phyloP scores from a whole-genome alignment of 2,888 invertebrate genomes.

The Nezara viridula region DNA sequence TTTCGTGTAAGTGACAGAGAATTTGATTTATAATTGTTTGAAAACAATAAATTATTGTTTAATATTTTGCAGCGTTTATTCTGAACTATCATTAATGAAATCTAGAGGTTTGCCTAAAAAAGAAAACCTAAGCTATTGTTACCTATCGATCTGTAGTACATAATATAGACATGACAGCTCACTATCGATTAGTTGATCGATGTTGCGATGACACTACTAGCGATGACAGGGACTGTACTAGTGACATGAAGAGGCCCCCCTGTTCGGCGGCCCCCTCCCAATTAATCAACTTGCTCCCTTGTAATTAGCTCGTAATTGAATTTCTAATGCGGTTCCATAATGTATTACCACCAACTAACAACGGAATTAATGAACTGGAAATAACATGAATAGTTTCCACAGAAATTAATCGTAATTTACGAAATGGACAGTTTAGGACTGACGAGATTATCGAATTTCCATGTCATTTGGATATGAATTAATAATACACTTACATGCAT shows the following conservation, averaged over 20 bases:
- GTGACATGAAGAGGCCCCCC: not conserved
- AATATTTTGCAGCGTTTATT: no score
- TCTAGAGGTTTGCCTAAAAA: no score
- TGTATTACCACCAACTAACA: not conserved
- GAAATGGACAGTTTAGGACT: not conserved
- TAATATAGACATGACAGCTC: no score
- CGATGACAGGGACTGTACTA: not conserved
- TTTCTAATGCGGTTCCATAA: slow-evolving; percentile 1
- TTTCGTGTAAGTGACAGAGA: no score
- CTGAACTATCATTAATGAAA: no score
- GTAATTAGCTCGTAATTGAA: slow-evolving; percentile 17
- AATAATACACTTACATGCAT: no score
- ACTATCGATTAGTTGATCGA: no score
- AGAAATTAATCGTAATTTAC: not conserved
- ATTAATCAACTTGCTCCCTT: not conserved
- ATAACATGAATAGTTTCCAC: not conserved
- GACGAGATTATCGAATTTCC: not conserved
- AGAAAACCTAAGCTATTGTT: no score
- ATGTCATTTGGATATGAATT: no score
- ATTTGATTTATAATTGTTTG: no score
- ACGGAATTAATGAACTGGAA: not conserved
- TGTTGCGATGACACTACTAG: not conserved
- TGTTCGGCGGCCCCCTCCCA: not conserved
- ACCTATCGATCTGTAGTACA: no score
- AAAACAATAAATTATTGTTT: no score